Evolutionary conservation across 2,113 vertebrate species (phyloP).

Genomic region (Urocitellus parryii): DNA sequence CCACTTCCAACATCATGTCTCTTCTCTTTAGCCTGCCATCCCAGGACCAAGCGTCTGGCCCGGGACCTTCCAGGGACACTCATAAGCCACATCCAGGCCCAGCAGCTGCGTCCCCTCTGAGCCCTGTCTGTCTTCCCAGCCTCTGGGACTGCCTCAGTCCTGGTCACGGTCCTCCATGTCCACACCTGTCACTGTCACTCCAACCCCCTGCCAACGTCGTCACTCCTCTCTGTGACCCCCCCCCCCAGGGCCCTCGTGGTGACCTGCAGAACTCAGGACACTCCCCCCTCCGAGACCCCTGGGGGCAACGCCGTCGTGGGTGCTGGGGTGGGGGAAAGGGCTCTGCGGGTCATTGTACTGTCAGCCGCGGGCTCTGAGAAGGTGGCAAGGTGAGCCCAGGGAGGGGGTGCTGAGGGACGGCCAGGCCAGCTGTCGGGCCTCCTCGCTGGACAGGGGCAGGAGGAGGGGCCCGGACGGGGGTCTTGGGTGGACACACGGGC

Average conservation of each 20-base stretch:
- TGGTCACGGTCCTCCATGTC: no score
- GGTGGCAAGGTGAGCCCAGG: not conserved
- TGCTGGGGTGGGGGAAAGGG: accelerated
- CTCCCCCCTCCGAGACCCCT: not conserved
- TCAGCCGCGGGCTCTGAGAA: not conserved
- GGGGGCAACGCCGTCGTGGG: not conserved
- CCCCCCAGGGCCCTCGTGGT: no score
- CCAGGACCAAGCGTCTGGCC: not conserved
- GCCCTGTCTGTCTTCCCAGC: no score
- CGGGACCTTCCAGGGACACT: not conserved
- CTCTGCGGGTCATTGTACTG: not conserved
- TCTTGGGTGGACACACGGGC: no score
- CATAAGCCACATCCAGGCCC: not conserved
- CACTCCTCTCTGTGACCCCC: no score
- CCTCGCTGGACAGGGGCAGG: no score
- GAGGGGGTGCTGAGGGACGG: not conserved
- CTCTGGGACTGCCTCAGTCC: no score
- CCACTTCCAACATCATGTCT: not conserved
- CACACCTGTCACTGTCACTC: no score
- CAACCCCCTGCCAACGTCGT: no score
- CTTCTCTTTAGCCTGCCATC: not conserved
- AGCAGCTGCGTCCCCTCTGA: not conserved
- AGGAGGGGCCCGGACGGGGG: not conserved
- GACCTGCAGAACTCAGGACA: no score
- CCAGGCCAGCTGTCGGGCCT: no score